Percentiles rank a stretch among this genome's conserved stretches.
Evolutionary conservation across 2,113 vertebrate species (phyloP).

Genomic region (Cacatua alba): DNA sequence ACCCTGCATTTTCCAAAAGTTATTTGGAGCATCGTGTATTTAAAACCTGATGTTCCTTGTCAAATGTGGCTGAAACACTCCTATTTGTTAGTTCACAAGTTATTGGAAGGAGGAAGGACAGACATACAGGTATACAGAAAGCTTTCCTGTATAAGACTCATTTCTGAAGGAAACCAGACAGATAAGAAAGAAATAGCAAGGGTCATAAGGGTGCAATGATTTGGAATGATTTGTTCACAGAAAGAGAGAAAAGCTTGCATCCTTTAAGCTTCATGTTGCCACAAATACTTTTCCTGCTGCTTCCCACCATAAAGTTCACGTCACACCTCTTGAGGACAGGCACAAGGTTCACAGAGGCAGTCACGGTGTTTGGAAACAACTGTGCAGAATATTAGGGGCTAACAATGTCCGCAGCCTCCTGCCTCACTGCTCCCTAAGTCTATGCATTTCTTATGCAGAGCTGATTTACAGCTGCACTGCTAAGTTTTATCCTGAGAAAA

Average conservation of each 20-base stretch:
- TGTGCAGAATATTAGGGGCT: background rate
- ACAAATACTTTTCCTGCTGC: background rate
- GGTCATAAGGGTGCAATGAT: fast-evolving
- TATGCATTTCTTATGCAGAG: background rate
- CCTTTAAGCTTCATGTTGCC: background rate
- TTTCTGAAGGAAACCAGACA: background rate
- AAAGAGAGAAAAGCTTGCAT: background rate
- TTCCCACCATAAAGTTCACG: background rate
- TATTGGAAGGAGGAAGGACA: background rate
- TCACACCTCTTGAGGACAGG: background rate
- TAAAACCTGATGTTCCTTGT: background rate
- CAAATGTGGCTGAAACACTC: background rate
- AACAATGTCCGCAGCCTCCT: background rate
- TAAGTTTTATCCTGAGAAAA: conserved; percentile 8
- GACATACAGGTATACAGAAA: background rate
- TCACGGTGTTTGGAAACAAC: background rate
- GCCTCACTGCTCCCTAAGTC: background rate
- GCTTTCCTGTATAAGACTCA: background rate
- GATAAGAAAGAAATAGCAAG: background rate
- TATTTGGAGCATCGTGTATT: background rate
- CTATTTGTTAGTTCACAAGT: background rate
- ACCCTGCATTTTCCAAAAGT: background rate
- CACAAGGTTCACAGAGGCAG: background rate
- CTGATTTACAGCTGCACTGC: background rate
- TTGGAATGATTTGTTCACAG: background rate